Evolutionary conservation across 2,113 vertebrate species (phyloP).

Genomic region (Camelus dromedarius): DNA sequence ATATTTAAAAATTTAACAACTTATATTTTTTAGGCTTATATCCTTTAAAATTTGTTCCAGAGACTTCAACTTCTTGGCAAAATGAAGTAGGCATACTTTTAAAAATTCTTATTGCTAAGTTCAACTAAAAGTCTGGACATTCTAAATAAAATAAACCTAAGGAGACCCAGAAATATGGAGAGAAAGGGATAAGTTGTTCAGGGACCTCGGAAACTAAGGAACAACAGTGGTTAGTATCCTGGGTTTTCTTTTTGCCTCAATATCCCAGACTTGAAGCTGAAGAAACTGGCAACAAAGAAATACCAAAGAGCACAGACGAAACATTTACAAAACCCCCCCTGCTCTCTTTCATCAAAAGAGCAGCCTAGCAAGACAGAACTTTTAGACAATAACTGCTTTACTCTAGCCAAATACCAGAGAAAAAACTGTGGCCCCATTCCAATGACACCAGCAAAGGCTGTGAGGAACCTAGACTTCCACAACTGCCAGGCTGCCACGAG

Average conservation of each 20-base stretch:
- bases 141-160: background rate
- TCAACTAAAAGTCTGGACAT: background rate
- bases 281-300: background rate
- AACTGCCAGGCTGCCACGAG: background rate
- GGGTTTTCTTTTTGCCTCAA: background rate
- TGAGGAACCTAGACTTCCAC: background rate
- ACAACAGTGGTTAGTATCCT: background rate
- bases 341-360: background rate
- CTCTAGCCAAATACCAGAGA: background rate
- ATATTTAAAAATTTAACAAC: background rate
- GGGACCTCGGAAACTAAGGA: background rate
- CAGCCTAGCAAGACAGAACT: background rate
- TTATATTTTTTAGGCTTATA: background rate
- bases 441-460: background rate
- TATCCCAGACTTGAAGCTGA: background rate
- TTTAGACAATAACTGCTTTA: background rate
- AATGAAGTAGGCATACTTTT: background rate
- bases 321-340: background rate
- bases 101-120: background rate
- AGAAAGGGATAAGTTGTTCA: background rate
- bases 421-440: background rate
- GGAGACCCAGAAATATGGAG: background rate
- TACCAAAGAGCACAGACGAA: background rate
- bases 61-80: background rate
- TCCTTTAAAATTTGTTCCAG: background rate